Base-by-base conservation (phyloP, 2,888 invertebrate species). In the Eurytoma adleriae region DNA sequence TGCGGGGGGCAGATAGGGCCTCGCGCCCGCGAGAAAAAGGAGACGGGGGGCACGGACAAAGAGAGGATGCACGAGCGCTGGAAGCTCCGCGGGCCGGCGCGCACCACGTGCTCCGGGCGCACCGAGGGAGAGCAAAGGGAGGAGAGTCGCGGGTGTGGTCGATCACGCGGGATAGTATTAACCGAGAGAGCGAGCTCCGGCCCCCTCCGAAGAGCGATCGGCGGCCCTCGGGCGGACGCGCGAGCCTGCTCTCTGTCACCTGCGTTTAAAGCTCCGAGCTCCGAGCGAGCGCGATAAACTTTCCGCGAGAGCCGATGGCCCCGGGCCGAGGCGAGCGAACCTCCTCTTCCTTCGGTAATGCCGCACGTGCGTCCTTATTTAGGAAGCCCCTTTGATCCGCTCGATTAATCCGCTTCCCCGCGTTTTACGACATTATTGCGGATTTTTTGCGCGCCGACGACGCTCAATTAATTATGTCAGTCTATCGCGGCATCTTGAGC, bases 161-260 rank as follows among this genome's bases (percentile, higher is more conserved):
- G 79, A 79, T 75, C 75, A 57, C 59, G 59, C 71, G 66, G 66
- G 79, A 79, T 79, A 67, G 66, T 70, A 79, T 75, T 75, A 75
- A 77, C 57, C 62, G 59, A 20, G 54, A 18, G 50, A 30, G 71
- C 20, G 59, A 20, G 20, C 14, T 16, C n/a, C 14, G 13, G 2
- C 5, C 54, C n/a, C 54, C 54, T 14, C 54, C 54, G 64, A 54
- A 69, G n/a, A 70, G 52, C 12, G 69, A 76, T 76, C 69, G 68
- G 30, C 30, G 52, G 10, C 61, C 61, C 69, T 40, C n/a, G 18
- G 40, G 64, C 64, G 40, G 7, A 48, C 61, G 61, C 18, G 18
- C 10, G 14, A 24, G 59, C 40, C 24, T 18, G 14, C 10, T 7
- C 50, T 64, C 64, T 71, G 77, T 77, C 77, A 77, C 77, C 77